Percentiles rank a stretch among this genome's conserved stretches.
These are phyloP conservation scores for Aphis craccivora DNA, from an alignment of 1,140 invertebrate genomes.

Conservation along the genomic window DNA sequence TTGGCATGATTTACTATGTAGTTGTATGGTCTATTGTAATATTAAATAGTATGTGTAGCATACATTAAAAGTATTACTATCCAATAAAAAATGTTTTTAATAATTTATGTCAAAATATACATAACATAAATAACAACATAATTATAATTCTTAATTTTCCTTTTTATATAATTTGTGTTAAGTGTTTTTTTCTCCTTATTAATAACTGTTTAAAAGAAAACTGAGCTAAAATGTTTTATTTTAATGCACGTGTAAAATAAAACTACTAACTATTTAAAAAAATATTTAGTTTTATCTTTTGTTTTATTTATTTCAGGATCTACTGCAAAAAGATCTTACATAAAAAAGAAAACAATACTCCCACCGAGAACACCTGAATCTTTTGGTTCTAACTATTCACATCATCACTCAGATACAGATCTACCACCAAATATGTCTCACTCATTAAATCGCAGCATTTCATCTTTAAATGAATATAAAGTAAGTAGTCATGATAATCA, in stretches of 20 bases:
- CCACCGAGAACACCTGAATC: conserved; percentile 40
- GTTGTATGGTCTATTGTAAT: conserved; percentile 7
- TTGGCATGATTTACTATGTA: conserved; percentile 51
- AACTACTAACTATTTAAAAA: background rate
- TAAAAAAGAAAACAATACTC: conserved; percentile 51
- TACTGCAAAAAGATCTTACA: conserved; percentile 65
- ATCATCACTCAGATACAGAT: conserved; percentile 57
- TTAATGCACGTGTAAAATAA: background rate
- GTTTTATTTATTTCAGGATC: conserved; percentile 63
- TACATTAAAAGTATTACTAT: background rate
- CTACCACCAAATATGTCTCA: conserved; percentile 50
- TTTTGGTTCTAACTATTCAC: conserved; percentile 46
- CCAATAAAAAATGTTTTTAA: background rate
- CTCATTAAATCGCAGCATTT: conserved; percentile 69
- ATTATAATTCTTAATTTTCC: background rate
- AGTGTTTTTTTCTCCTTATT: background rate
- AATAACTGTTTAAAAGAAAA: no score
- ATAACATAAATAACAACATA: background rate
- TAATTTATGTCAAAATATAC: no score
- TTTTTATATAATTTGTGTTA: background rate
- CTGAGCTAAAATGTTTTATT: background rate
- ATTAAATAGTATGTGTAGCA: background rate
- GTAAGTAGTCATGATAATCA: conserved; percentile 44
- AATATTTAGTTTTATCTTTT: background rate
- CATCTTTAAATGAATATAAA: conserved; percentile 74